Conservation (phyloP, 2,797 vertebrate genomes). For the Sebastes trivittatus region DNA sequence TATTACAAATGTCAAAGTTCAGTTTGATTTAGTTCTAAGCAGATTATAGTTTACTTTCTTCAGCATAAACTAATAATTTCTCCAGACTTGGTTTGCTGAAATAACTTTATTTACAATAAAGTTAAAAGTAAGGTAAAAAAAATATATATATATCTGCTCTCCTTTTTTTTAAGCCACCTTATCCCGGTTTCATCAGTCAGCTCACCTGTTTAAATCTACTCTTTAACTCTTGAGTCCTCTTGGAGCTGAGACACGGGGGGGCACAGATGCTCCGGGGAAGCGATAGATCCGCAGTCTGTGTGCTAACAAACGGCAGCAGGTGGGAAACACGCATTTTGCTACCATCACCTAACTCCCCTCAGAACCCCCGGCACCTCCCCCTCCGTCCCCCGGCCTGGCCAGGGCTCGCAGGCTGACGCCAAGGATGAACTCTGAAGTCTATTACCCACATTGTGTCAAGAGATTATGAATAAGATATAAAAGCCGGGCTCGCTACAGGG, state of each 20-base stretch:
- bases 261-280: conserved; percentile 82
- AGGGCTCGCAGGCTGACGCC: conserved; percentile 82
- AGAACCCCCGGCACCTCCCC: conserved; percentile 67
- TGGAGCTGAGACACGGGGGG: conserved; percentile 74
- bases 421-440: conserved; percentile 86
- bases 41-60: neutral
- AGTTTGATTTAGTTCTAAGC: too few relatives aligned
- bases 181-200: conserved; percentile 77
- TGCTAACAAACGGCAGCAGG: conserved; percentile 86
- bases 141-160: neutral
- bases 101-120: neutral
- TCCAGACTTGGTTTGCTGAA: neutral
- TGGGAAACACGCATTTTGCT: conserved; percentile 86
- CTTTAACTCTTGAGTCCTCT: conserved; percentile 77
- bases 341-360: conserved; percentile 76
- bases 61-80: neutral
- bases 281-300: conserved; percentile 84
- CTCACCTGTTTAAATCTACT: conserved; percentile 85
- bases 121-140: neutral
- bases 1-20: too few relatives aligned
- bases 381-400: conserved; percentile 78
- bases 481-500: conserved; percentile 86
- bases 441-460: conserved; percentile 83
- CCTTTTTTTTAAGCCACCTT: conserved; percentile 75
- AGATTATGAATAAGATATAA: conserved; percentile 95